Conservation (phyloP, 2,888 invertebrate genomes). For the Limenitis camilla region DNA sequence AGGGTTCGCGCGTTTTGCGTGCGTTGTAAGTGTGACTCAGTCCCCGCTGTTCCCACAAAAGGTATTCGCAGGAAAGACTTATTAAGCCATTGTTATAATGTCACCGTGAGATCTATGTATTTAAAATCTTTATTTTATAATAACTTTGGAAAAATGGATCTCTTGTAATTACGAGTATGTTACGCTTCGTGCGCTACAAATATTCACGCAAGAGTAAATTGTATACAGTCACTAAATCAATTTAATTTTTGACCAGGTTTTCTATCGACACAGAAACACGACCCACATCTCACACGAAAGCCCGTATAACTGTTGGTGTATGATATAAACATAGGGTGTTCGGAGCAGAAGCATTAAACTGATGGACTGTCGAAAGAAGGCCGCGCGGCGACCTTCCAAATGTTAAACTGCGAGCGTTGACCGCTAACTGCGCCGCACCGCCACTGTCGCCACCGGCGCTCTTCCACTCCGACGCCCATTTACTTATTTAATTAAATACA, state of each 20-base stretch:
- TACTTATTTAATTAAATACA: conserved; percentile 1
- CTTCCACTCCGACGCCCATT: conserved; percentile 11
- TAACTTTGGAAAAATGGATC: conserved; percentile 5
- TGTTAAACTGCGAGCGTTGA: conserved; percentile 62
- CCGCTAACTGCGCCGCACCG: conserved; percentile 30
- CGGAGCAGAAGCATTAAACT: conserved; percentile 46
- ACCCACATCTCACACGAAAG: conserved; percentile 68
- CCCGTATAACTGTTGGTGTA: conserved; percentile 64
- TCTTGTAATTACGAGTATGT: conserved; percentile 25
- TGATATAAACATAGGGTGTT: conserved; percentile 65
- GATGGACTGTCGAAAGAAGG: conserved; percentile 65
- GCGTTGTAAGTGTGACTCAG: conserved; percentile 46
- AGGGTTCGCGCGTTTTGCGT: conserved; percentile 47
- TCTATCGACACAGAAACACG: conserved; percentile 64
- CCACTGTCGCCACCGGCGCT: conserved; percentile 16
- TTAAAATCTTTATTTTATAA: conserved; percentile 13
- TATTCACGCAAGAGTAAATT: conserved; percentile 25
- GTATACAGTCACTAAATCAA: conserved; percentile 27
- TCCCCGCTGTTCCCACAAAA: conserved; percentile 60
- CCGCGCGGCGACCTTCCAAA: conserved; percentile 69
- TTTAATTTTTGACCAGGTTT: conserved; percentile 41
- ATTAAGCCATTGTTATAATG: conserved; percentile 59
- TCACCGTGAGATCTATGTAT: conserved; percentile 51
- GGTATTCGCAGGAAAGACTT: conserved; percentile 59
- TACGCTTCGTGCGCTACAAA: conserved; percentile 24